A percentile compares a stretch with the other conserved stretches of the same genome.
phyloP scores from a whole-genome alignment of 2,888 invertebrate species.

The Drosophila algonquin region DNA sequence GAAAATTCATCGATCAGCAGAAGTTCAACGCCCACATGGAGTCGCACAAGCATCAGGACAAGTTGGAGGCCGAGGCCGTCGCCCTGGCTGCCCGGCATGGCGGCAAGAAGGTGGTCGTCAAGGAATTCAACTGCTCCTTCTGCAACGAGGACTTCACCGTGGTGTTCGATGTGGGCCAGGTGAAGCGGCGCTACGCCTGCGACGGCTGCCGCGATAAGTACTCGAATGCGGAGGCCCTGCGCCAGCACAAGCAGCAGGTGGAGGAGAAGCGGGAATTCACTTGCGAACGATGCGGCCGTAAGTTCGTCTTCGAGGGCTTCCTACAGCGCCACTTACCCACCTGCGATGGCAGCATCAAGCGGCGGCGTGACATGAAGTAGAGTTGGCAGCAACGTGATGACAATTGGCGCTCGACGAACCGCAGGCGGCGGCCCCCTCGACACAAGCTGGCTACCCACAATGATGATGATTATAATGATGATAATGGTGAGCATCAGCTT shows the following conservation, averaged over 20 bases:
- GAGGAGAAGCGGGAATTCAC: slow-evolving; percentile 83
- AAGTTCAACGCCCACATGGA: slow-evolving; percentile 82
- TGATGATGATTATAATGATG: not conserved
- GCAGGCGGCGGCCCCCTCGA: slow-evolving; percentile 17
- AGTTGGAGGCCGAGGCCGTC: slow-evolving; percentile 81
- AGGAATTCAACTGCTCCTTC: slow-evolving; percentile 83
- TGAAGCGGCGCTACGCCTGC: slow-evolving; percentile 83
- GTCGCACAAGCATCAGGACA: slow-evolving; percentile 81
- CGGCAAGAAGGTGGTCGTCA: slow-evolving; percentile 82
- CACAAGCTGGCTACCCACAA: slow-evolving; percentile 1
- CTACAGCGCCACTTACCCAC: slow-evolving; percentile 82
- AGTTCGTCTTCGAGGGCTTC: slow-evolving; percentile 83
- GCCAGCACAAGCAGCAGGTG: slow-evolving; percentile 82
- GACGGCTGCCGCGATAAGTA: slow-evolving; percentile 83
- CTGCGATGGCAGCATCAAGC: slow-evolving; percentile 83
- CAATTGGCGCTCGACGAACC: slow-evolving; percentile 51
- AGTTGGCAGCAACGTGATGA: slow-evolving; percentile 64
- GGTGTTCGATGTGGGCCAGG: slow-evolving; percentile 82
- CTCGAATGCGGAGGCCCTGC: slow-evolving; percentile 82
- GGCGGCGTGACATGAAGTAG: slow-evolving; percentile 82
- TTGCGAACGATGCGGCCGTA: slow-evolving; percentile 82
- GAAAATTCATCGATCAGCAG: slow-evolving; percentile 82
- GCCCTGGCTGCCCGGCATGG: slow-evolving; percentile 75
- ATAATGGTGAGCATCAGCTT: not conserved
- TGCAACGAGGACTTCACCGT: slow-evolving; percentile 82